A percentile compares a stretch with the other conserved stretches of the same genome.
Conservation (phyloP, 2,113 vertebrate genomes). For the Cacatua alba region DNA sequence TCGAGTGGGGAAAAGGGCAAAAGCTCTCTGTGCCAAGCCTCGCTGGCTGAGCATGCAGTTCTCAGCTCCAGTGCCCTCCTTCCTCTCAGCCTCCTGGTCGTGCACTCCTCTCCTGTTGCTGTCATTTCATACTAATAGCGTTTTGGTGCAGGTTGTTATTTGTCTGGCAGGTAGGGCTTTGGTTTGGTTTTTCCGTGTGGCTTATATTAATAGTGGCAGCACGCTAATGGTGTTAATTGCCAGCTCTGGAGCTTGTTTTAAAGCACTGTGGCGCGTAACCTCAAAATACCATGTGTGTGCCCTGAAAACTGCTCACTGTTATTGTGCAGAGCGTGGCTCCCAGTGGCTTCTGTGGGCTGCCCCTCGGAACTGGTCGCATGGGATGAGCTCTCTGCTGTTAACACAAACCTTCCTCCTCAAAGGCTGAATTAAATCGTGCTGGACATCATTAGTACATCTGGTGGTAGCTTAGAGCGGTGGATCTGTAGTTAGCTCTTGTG, state of each 20-base stretch:
- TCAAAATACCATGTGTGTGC: rapidly evolving
- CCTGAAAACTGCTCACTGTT: neutral
- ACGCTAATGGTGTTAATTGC: neutral
- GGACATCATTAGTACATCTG: neutral
- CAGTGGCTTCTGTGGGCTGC: neutral
- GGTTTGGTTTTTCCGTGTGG: neutral
- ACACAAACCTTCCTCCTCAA: neutral
- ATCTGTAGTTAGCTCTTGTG: neutral
- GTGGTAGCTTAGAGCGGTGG: neutral
- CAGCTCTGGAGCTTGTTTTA: neutral
- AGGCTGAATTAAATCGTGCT: neutral
- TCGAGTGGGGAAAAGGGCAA: rapidly evolving
- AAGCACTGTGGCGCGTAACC: rapidly evolving
- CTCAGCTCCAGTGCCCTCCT: neutral
- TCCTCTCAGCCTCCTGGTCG: neutral
- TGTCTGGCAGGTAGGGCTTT: neutral
- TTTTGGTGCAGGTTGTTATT: neutral
- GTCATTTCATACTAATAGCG: neutral
- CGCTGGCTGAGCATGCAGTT: neutral
- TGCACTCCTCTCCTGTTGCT: neutral
- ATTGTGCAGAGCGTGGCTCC: neutral
- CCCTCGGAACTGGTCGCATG: rapidly evolving
- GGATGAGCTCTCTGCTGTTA: neutral
- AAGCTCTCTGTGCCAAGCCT: neutral
- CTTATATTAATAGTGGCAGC: rapidly evolving